Base-by-base conservation (phyloP, 2,888 invertebrate species). In the Epicampocera succincta region DNA sequence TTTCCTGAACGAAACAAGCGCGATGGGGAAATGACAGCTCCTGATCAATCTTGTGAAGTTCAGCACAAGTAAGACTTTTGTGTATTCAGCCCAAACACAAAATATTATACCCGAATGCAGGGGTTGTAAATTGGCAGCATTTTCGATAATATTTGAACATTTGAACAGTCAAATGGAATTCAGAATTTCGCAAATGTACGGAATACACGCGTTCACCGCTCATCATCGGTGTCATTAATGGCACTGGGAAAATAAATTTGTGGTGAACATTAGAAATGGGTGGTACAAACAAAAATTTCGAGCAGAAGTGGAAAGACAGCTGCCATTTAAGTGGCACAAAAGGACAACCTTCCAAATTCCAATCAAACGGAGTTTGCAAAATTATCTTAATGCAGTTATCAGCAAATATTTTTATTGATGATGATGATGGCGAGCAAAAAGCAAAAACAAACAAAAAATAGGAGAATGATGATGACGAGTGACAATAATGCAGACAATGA, bases 311-410 rank as follows among this genome's bases (percentile, higher is more conserved):
- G 52, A 60, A 66, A 58, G 44, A 60, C 68, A 61, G 60, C 68
- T 50, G 44, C n/a, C 29, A 42, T 63, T 73, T 29, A 29, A 19
- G 8, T 6, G 33, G 3, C 3, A 33, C 54, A 25, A 71, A 63
- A 72, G 54, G 13, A 46, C 25, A 46, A 15, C n/a, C 60, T 75
- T 65, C 38, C 61, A 40, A 42, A 33, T 9, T 33, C 8, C 60
- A 75, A 71, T 56, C 68, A 46, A 63, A 77, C 69, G 44, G 68
- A 68, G 61, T 68, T 76, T 56, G 66, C 56, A 63, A 74, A 75
- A 66, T 74, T 68, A 72, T 80, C 54, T 72, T 12, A 61, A 76
- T 72, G 68, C 63, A 72, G 72, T 72, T 72, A 68, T 72, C 72
- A 72, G 40, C 40, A 52, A 54, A 38, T 46, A 29, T 58, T 74